phyloP scores from a whole-genome alignment of 2,888 invertebrate genomes.

The Pelosia muscerda region DNA sequence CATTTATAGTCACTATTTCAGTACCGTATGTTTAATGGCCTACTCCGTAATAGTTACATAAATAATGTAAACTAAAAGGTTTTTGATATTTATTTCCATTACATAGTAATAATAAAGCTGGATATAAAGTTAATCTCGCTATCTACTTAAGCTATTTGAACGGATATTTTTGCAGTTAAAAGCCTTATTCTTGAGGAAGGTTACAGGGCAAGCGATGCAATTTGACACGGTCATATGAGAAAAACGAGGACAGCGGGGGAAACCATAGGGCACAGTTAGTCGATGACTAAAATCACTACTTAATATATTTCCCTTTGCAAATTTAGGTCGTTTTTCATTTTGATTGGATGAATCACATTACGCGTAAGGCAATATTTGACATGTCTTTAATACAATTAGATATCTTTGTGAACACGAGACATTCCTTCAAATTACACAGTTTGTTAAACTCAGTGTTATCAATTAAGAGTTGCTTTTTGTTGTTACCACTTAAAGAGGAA shows the following conservation, averaged over 20 bases:
- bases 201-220: too few species aligned
- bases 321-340: background rate
- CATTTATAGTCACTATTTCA: background rate
- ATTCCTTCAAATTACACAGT: slow-evolving; percentile 15
- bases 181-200: too few species aligned
- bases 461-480: slow-evolving; percentile 23
- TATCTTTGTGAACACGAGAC: slow-evolving; percentile 12
- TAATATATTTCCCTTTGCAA: background rate
- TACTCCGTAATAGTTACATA: background rate
- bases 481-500: slow-evolving; percentile 19
- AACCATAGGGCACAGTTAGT: background rate
- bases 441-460: slow-evolving; percentile 14
- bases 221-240: too few species aligned
- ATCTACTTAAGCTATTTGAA: too few species aligned
- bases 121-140: too few species aligned
- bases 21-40: slow-evolving; percentile 1
- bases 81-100: background rate
- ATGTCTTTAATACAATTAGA: slow-evolving; percentile 9
- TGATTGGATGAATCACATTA: background rate
- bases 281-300: background rate
- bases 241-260: too few species aligned
- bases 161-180: too few species aligned
- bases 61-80: background rate
- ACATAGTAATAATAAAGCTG: too few species aligned
- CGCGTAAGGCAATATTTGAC: background rate